Conservation (phyloP, 2,113 vertebrate species). For the Heptranchias perlo region DNA sequence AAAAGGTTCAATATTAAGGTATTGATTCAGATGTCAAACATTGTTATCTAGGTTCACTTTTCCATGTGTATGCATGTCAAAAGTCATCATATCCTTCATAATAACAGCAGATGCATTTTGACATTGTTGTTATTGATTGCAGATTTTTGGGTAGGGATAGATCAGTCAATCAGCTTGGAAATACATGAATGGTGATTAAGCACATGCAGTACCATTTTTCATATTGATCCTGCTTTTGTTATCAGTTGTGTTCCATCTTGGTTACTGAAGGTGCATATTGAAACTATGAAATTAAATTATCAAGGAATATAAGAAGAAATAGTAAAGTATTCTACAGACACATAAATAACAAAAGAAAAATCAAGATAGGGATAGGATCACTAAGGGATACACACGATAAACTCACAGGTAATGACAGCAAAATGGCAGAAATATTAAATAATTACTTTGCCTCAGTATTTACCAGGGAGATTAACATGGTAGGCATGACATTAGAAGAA, state of each 20-base stretch:
- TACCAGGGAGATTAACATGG: no score
- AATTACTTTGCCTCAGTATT: no score
- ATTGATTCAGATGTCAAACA: constrained; percentile 35
- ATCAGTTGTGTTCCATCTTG: background rate
- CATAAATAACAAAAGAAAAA: no score
- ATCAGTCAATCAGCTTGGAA: constrained; percentile 3
- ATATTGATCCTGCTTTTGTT: background rate
- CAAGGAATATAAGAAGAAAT: no score
- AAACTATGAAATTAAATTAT: no score
- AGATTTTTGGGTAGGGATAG: constrained; percentile 1
- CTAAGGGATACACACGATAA: no score
- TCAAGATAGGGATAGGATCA: no score
- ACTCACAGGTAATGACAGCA: no score
- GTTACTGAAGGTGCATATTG: background rate
- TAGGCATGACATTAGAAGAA: no score
- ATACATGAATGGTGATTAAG: background rate
- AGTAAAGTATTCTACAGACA: no score
- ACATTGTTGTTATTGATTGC: constrained; percentile 32
- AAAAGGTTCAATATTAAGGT: background rate
- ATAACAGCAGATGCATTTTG: background rate
- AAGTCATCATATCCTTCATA: constrained; percentile 31
- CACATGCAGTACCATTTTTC: background rate
- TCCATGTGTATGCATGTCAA: constrained; percentile 28
- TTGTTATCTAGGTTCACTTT: constrained; percentile 32
- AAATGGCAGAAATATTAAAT: no score